These are phyloP conservation scores for Saguinus midas DNA, from an alignment of 2,113 vertebrate genomes.

Conservation along the genomic window DNA sequence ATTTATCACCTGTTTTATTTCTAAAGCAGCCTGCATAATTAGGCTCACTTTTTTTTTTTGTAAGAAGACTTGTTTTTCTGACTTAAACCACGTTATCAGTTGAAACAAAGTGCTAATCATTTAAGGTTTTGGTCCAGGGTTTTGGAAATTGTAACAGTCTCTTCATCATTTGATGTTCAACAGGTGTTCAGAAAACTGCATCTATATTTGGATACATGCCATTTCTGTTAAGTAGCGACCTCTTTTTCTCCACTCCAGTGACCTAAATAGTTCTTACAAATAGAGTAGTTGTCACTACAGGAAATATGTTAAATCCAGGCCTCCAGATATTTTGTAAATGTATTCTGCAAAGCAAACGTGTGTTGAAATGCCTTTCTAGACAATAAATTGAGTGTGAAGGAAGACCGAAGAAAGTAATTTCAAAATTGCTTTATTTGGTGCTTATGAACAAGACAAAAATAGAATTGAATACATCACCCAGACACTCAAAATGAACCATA, in stretches of 20 bases:
- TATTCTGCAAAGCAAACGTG: conserved; percentile 18
- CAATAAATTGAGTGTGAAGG: conserved; percentile 28
- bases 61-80: conserved; percentile 44
- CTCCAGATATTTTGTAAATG: conserved; percentile 12
- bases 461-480: not conserved
- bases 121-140: conserved; percentile 8
- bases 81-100: not conserved
- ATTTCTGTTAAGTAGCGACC: conserved; percentile 50
- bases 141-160: conserved; percentile 35
- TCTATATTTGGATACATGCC: conserved; percentile 64
- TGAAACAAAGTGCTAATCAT: conserved; percentile 27
- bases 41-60: not conserved
- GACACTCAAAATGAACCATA: conserved; percentile 6
- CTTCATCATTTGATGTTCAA: conserved; percentile 38
- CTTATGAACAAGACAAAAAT: conserved; percentile 22
- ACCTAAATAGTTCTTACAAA: conserved; percentile 66
- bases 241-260: conserved; percentile 64
- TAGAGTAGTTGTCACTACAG: conserved; percentile 54
- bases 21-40: not conserved
- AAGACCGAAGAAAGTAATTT: conserved; percentile 18
- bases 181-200: conserved; percentile 55
- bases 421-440: conserved; percentile 27
- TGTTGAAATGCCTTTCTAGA: conserved; percentile 12
- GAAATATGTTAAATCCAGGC: conserved; percentile 32
- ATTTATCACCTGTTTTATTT: conserved; percentile 21